Conservation (phyloP, 1,140 invertebrate genomes). For the Penaeus japonicus region DNA sequence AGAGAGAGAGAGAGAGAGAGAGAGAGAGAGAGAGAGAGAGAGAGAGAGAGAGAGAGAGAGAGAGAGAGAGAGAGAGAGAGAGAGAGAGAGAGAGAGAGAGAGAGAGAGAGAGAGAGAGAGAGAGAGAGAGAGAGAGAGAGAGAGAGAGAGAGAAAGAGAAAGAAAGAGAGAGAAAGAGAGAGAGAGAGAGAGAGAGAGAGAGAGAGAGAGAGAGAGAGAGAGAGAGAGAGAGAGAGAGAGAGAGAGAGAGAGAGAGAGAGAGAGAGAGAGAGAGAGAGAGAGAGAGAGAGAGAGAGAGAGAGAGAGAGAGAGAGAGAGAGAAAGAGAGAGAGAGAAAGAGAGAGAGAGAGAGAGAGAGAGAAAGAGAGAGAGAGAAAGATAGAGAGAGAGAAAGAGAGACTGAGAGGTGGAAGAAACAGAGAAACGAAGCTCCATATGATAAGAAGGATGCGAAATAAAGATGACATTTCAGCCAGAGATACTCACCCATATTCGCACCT, state of each 20-base stretch:
- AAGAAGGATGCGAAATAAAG: background rate
- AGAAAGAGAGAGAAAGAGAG: background rate
- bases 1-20: too few species aligned
- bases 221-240: background rate
- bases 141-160: background rate
- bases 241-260: background rate
- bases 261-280: conserved; percentile 15
- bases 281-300: conserved; percentile 15
- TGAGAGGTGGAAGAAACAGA: background rate
- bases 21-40: too few species aligned
- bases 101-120: too few species aligned
- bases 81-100: too few species aligned
- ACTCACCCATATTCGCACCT: too few species aligned
- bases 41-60: too few species aligned
- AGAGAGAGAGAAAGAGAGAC: background rate
- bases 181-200: background rate
- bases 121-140: too few species aligned
- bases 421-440: background rate
- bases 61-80: too few species aligned
- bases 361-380: background rate
- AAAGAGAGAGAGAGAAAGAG: background rate
- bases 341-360: background rate
- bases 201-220: background rate
- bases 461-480: background rate
- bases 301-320: conserved; percentile 7